phyloP scores from a whole-genome alignment of 2,797 vertebrate species.

The Poeciliopsis turneri region DNA sequence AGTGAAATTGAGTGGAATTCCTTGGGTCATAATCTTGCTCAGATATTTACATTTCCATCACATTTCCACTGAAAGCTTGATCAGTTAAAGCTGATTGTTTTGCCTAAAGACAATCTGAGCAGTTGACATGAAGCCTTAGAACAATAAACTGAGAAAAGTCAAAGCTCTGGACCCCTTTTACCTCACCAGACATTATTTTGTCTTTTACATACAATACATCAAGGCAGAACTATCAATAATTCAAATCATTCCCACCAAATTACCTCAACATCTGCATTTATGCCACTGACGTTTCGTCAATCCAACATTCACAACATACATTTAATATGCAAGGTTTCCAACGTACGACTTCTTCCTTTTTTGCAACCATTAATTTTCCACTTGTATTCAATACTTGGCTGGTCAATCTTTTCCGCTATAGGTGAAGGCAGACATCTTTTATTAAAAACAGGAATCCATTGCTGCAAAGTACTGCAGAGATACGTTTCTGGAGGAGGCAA shows the following conservation, averaged over 20 bases:
- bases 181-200: constrained; percentile 30
- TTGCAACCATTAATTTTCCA: neutral
- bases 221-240: constrained; percentile 36
- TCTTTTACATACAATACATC: constrained; percentile 31
- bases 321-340: constrained; percentile 22
- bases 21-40: neutral
- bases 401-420: neutral
- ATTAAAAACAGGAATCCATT: constrained; percentile 26
- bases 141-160: neutral
- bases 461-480: constrained; percentile 2
- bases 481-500: neutral
- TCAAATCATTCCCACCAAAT: constrained; percentile 15
- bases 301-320: constrained; percentile 3
- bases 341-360: neutral
- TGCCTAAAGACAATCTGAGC: neutral
- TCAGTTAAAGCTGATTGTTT: constrained; percentile 1
- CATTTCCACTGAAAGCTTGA: neutral
- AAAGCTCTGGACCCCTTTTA: constrained; percentile 43
- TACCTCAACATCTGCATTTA: neutral
- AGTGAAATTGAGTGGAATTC: neutral
- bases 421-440: neutral
- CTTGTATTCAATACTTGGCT: neutral
- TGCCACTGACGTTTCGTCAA: constrained; percentile 4
- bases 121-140: neutral
- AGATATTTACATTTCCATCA: neutral